Percentiles rank a stretch among this genome's conserved stretches.
Conservation (phyloP, 1,140 invertebrate genomes). For the Eciton burchellii region DNA sequence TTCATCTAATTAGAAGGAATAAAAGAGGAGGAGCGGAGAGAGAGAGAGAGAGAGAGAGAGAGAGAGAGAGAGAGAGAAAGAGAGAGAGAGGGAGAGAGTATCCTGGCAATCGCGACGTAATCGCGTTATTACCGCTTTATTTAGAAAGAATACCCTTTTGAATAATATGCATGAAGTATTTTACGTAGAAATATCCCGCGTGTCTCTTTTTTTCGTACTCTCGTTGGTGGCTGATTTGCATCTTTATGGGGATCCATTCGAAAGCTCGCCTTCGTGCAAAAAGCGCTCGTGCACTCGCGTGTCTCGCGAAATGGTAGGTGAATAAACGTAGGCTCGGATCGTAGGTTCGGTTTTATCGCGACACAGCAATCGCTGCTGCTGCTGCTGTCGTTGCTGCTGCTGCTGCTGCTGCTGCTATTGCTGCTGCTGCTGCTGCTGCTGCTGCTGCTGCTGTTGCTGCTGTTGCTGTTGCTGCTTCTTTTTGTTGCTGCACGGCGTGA, state of each 20-base stretch:
- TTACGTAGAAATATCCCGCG: neutral
- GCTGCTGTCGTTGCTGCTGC: slow-evolving; percentile 54
- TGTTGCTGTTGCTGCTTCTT: slow-evolving; percentile 57
- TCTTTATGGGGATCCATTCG: slow-evolving; percentile 51
- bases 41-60: no score
- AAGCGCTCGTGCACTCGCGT: slow-evolving; percentile 59
- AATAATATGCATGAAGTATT: slow-evolving; percentile 21
- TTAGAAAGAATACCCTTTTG: slow-evolving; percentile 13
- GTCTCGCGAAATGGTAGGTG: slow-evolving; percentile 74
- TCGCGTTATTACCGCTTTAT: neutral
- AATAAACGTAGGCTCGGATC: slow-evolving; percentile 80
- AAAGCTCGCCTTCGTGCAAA: slow-evolving; percentile 64
- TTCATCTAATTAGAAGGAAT: neutral
- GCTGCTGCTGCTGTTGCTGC: no score
- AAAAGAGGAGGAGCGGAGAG: no score
- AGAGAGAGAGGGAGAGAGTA: no score
- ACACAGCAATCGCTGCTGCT: neutral
- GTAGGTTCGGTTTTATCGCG: slow-evolving; percentile 52
- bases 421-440: slow-evolving; percentile 42
- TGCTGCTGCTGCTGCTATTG: slow-evolving; percentile 56
- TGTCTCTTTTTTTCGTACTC: neutral
- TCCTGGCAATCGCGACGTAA: slow-evolving; percentile 1
- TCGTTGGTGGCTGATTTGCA: slow-evolving; percentile 7
- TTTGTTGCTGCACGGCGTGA: slow-evolving; percentile 43
- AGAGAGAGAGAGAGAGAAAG: no score